Evolutionary conservation across 1,140 invertebrate genomes (phyloP).

Genomic region (Plectrocnemia conspersa): DNA sequence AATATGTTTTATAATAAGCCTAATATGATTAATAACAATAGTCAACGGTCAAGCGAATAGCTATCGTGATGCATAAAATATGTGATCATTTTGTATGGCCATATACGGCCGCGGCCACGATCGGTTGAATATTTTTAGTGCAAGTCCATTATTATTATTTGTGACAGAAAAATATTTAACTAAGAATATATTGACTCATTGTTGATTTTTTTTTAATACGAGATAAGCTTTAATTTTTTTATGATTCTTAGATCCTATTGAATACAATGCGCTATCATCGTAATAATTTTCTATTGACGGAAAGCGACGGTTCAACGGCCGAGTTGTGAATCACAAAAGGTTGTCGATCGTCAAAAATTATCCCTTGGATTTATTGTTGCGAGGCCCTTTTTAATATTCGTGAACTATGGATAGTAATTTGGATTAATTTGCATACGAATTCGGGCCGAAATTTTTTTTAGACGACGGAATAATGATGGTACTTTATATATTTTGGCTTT

Average conservation of each 20-base stretch:
- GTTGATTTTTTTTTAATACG: no score
- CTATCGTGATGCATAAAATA: conserved; percentile 9
- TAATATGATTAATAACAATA: conserved; percentile 9
- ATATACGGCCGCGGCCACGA: neutral
- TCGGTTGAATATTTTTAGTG: neutral
- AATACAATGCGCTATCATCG: conserved; percentile 2
- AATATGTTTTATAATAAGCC: neutral
- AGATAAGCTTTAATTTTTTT: no score
- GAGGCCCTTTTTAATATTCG: no score
- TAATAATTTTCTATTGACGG: neutral
- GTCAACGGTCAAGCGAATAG: conserved; percentile 7
- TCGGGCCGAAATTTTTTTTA: no score
- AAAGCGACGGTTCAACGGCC: neutral
- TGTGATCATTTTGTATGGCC: conserved; percentile 2
- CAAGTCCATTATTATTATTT: neutral
- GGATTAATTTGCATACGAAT: no score
- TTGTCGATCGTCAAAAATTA: no score
- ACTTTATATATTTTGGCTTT: no score
- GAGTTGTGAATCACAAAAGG: no score
- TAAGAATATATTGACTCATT: no score
- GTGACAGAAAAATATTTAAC: conserved; percentile 1
- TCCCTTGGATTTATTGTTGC: no score
- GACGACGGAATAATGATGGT: no score
- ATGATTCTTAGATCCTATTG: conserved; percentile 2
- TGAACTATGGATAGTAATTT: no score